Evolutionary conservation across 2,113 vertebrate species (phyloP), one percentile per base, ranked within the genome.

Genomic region (Sitta europaea): DNA sequence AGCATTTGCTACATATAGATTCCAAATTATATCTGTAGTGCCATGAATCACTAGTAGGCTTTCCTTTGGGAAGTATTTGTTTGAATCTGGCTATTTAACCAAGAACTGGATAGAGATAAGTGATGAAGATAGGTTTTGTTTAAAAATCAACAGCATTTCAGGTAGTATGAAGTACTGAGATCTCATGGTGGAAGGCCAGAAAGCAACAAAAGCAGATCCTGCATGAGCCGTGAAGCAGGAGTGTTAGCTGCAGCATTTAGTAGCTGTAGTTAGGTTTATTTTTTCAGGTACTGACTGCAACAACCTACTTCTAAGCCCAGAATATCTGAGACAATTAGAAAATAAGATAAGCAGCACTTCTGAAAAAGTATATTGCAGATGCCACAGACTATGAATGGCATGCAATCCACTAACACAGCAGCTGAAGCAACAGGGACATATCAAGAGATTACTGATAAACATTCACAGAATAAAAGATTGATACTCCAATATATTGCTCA

Each of bases 111-210:
- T 2, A 79, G 35, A 89, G 7, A 67, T 5, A 72, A 76, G 9
- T 6, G 4, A 3, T 22, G 19, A 59, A 70, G 29, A 90, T 5
- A 70, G 59, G 12, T 81, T 73, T 21, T 45, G 7, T n/a, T 79
- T 72, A 72, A 94, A 94, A 80, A 74, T 40, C 13, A 62, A 53
- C 66, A 65, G 13, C 14, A 71, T 74, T 90, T 85, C 42, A 82
- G 38, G 31, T 14, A 7, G 36, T 21, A 82, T 58, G 57, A 66
- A 70, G 45, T 91, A 80, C n/a, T 20, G 33, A 91, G 23, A 68
- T 59, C 23, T 72, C 27, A 67, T 0, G 6, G 36, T 76, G n/a
- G 54, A 83, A 93, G 24, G 29, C 11, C 51, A 84, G 29, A 81
- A 90, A 81, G 51, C 25, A 84, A 68, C 13, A 33, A 61, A 47